phyloP scores from a whole-genome alignment of 30 jellyfish, hydroid and myxozoan species.

The Nemopilema nomurai region DNA sequence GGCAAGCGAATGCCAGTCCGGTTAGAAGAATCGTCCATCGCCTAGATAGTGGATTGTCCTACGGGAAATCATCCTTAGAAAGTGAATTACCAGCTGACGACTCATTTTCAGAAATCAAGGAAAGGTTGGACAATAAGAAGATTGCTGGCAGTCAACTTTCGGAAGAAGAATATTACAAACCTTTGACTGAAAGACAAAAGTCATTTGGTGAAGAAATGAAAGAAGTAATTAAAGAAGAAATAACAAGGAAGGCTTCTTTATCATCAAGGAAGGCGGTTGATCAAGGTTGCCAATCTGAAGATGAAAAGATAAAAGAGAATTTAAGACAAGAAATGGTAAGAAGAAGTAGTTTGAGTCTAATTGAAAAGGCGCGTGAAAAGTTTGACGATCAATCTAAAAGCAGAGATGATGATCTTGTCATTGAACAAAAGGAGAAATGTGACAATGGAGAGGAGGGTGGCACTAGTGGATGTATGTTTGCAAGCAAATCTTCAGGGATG shows the following conservation, averaged over 20 bases:
- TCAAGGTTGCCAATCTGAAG: background rate
- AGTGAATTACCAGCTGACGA: conserved; percentile 10
- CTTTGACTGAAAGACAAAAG: conserved; percentile 46
- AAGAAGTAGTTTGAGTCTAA: background rate
- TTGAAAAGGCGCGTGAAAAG: conserved; percentile 1
- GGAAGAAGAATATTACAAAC: conserved; percentile 32
- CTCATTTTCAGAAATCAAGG: conserved; percentile 13
- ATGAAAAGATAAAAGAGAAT: background rate
- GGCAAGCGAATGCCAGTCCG: background rate
- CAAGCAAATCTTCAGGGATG: background rate
- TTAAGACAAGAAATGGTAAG: conserved; percentile 4
- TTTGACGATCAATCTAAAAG: conserved; percentile 17
- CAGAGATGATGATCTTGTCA: background rate
- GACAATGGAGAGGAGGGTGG: background rate
- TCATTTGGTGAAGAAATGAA: conserved; percentile 40
- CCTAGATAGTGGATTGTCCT: conserved; percentile 59
- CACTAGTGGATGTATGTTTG: background rate
- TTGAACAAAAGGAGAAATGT: background rate
- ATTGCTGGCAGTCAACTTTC: conserved; percentile 7
- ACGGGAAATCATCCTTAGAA: conserved; percentile 24
- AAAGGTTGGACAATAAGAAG: conserved; percentile 28
- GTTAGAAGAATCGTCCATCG: conserved; percentile 53
- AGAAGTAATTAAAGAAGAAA: conserved; percentile 27
- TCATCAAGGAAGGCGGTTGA: background rate
- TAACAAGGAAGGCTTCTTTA: conserved; percentile 4